Conservation (phyloP, 2,797 vertebrate species). For the Anabas testudineus region DNA sequence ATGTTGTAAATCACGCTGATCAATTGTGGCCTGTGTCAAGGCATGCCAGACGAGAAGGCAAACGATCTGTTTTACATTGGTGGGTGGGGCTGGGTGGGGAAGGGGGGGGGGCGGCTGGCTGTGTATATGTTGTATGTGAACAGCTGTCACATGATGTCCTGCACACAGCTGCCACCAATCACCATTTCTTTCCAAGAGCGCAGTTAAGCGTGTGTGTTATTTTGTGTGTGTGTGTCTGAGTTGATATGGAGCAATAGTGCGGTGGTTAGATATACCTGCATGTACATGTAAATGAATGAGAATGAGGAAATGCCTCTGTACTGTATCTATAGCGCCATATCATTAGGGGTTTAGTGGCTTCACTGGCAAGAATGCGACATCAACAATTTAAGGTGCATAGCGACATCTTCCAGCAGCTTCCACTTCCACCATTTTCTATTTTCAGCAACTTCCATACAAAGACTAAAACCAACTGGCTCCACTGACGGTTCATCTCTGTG, state of each 20-base stretch:
- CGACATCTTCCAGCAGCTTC: background rate
- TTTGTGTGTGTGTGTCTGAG: constrained; percentile 12
- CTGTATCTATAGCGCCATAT: background rate
- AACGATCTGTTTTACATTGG: constrained; percentile 72
- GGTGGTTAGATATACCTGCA: background rate
- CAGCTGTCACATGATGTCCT: constrained; percentile 67
- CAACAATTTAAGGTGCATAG: background rate
- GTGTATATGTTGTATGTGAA: constrained; percentile 18
- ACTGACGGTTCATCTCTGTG: no score
- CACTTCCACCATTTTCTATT: no score
- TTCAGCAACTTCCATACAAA: no score
- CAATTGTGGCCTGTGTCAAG: constrained; percentile 76
- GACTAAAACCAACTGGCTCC: no score
- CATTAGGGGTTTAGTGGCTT: background rate
- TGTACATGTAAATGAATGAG: no score
- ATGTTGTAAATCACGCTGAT: constrained; percentile 73
- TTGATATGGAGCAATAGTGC: constrained; percentile 8
- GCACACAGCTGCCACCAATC: constrained; percentile 71
- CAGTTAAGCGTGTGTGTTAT: constrained; percentile 24
- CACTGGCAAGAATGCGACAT: background rate
- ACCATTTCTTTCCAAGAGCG: constrained; percentile 50
- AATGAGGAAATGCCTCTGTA: no score
- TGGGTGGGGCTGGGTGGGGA: background rate
- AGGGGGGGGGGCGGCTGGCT: constrained; percentile 14
- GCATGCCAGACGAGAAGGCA: constrained; percentile 78